Evolutionary conservation across 2,797 vertebrate genomes (phyloP).

Genomic region (Helicolenus hilgendorfi): DNA sequence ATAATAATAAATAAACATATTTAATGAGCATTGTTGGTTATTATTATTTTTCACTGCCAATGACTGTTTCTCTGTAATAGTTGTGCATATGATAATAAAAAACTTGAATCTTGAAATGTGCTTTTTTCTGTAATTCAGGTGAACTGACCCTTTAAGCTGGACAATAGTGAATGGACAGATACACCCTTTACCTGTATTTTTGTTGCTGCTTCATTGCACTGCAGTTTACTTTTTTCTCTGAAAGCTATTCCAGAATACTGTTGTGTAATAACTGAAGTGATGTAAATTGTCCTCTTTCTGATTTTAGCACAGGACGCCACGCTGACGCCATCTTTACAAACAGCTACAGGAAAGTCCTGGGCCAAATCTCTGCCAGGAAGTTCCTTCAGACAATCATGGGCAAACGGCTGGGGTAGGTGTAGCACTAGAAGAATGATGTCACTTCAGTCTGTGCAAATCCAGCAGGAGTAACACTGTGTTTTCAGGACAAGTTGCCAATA

Average conservation of each 20-base stretch:
- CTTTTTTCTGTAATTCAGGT: background rate
- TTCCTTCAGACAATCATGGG: slow-evolving; percentile 95
- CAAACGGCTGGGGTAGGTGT: slow-evolving; percentile 92
- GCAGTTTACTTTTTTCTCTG: background rate
- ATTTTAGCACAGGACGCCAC: slow-evolving; percentile 92
- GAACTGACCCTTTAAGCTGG: background rate
- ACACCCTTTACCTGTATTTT: background rate
- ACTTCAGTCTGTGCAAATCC: background rate
- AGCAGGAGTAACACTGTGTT: background rate
- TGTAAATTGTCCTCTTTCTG: background rate
- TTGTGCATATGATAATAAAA: background rate
- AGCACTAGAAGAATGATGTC: background rate
- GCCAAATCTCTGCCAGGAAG: slow-evolving; percentile 95
- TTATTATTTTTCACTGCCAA: background rate
- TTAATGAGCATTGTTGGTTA: background rate
- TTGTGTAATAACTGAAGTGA: background rate
- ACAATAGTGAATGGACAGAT: background rate
- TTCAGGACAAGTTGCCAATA: background rate
- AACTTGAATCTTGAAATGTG: background rate
- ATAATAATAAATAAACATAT: too few relatives aligned
- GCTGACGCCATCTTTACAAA: slow-evolving; percentile 97
- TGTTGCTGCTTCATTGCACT: background rate
- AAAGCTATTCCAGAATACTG: background rate
- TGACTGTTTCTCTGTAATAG: background rate
- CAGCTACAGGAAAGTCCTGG: slow-evolving; percentile 95